These are phyloP conservation scores for Psittacula echo DNA, from an alignment of 2,797 vertebrate genomes.

Conservation along the genomic window DNA sequence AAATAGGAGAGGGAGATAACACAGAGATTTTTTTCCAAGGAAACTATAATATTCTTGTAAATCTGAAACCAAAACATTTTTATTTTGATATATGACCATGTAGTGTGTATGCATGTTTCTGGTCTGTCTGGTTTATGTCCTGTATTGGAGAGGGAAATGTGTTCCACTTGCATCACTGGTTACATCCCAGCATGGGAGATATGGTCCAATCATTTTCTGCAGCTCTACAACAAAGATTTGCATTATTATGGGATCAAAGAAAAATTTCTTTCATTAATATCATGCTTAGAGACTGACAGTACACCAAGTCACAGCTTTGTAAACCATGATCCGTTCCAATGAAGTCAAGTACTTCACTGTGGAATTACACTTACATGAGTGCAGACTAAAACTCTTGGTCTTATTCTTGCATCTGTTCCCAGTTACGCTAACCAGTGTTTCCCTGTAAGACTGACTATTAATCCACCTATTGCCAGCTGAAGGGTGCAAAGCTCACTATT, in stretches of 20 bases:
- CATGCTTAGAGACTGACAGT: not conserved
- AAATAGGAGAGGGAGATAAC: not conserved
- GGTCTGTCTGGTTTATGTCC: not conserved
- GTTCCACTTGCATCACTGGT: not conserved
- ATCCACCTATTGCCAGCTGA: not conserved
- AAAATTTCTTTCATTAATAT: not conserved
- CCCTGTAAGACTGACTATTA: not conserved
- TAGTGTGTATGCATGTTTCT: not conserved
- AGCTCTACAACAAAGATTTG: not conserved
- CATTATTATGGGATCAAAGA: slow-evolving; percentile 7
- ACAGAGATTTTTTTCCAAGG: not conserved
- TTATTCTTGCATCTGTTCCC: not conserved
- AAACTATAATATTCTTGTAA: not conserved
- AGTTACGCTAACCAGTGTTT: not conserved
- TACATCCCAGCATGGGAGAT: not conserved
- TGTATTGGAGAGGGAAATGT: not conserved
- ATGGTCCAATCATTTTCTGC: not conserved
- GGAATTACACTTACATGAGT: not conserved
- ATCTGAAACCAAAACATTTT: not conserved
- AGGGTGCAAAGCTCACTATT: not conserved
- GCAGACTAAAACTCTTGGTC: not conserved
- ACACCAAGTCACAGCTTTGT: not conserved
- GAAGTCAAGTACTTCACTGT: not conserved
- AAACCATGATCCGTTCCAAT: not conserved
- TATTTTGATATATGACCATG: not conserved